Conservation (phyloP, 1,140 invertebrate species). For the Papilio dardanus region DNA sequence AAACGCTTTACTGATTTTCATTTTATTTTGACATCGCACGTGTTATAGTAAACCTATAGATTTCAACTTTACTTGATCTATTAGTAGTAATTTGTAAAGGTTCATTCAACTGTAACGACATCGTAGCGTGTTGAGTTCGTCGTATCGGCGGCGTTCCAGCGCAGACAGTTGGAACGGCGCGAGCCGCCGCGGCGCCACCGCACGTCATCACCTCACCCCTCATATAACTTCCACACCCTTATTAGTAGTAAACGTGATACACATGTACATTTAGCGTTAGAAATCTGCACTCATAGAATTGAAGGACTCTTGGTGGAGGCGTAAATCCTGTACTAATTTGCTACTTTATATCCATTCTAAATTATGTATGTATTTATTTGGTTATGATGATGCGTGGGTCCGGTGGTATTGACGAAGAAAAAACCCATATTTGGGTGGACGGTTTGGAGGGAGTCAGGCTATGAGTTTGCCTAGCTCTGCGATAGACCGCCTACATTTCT, state of each 20-base stretch:
- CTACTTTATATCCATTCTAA: background rate
- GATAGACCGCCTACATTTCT: slow-evolving; percentile 68
- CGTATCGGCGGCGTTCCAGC: slow-evolving; percentile 58
- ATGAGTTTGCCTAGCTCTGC: slow-evolving; percentile 64
- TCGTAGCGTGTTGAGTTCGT: slow-evolving; percentile 47
- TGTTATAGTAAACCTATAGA: background rate
- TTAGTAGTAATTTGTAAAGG: slow-evolving; percentile 27
- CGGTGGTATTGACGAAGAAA: slow-evolving; percentile 62
- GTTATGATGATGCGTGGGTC: slow-evolving; percentile 52
- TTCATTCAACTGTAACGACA: slow-evolving; percentile 41
- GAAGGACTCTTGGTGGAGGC: background rate
- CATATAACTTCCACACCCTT: slow-evolving; percentile 37
- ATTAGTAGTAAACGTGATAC: slow-evolving; percentile 11
- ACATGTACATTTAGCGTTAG: no score
- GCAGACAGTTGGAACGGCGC: slow-evolving; percentile 59
- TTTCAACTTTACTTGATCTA: background rate
- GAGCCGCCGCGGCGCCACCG: slow-evolving; percentile 61
- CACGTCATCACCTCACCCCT: slow-evolving; percentile 60
- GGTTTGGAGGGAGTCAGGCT: slow-evolving; percentile 63
- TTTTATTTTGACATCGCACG: background rate
- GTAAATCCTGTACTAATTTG: slow-evolving; percentile 17
- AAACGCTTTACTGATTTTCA: no score
- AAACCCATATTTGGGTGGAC: slow-evolving; percentile 54
- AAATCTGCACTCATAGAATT: no score
- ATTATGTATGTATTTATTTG: background rate